A percentile compares a stretch with the other conserved stretches of the same genome.
phyloP scores from a whole-genome alignment of 2,888 invertebrate genomes.

The Spisula subtruncata region DNA sequence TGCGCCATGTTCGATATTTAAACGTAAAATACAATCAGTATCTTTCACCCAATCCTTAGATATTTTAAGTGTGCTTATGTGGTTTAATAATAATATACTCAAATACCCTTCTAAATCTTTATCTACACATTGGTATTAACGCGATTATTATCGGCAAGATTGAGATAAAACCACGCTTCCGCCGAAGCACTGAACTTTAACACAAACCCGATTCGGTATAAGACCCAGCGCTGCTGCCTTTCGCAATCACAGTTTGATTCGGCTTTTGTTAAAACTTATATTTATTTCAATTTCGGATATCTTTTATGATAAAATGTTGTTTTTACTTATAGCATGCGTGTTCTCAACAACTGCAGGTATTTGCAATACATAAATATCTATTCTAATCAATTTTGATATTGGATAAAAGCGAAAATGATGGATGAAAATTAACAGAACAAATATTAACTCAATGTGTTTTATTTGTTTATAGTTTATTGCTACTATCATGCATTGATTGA shows the following conservation, averaged over 20 bases:
- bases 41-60: background rate
- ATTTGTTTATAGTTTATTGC: too few relatives aligned
- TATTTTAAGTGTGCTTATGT: background rate
- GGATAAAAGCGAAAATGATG: too few relatives aligned
- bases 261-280: background rate
- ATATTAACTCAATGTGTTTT: too few relatives aligned
- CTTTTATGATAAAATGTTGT: background rate
- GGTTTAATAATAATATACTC: background rate
- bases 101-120: background rate
- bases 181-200: background rate
- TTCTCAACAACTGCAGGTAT: background rate
- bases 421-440: too few relatives aligned
- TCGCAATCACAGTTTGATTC: background rate
- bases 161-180: background rate
- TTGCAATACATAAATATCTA: background rate
- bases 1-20: too few relatives aligned
- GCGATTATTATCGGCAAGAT: background rate
- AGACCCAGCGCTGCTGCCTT: background rate
- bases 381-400: too few relatives aligned
- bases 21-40: too few relatives aligned
- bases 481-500: too few relatives aligned
- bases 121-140: background rate
- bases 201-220: background rate
- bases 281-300: background rate
- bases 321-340: background rate